These are phyloP conservation scores for Etheostoma spectabile DNA, from an alignment of 2,113 vertebrate species.

Conservation along the genomic window DNA sequence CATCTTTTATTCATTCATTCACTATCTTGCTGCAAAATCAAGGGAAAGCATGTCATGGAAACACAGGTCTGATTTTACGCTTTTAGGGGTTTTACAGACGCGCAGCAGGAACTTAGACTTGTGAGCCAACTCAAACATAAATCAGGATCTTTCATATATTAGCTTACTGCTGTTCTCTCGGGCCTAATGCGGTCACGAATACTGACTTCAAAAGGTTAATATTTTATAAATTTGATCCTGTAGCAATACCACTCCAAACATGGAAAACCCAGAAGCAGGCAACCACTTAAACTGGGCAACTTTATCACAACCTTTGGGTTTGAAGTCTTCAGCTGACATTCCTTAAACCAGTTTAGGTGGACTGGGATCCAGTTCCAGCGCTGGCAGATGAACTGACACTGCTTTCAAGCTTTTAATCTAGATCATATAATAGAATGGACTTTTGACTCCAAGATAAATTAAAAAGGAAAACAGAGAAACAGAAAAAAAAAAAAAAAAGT, in stretches of 20 bases:
- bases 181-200: background rate
- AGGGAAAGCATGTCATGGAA: conserved; percentile 51
- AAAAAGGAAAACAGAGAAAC: too few relatives aligned
- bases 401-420: background rate
- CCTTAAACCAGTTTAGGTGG: background rate
- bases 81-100: conserved; percentile 44
- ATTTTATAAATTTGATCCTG: conserved; percentile 18
- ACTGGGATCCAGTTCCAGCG: conserved; percentile 3
- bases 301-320: background rate
- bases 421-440: too few relatives aligned
- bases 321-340: background rate
- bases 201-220: conserved; percentile 45
- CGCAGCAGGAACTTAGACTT: background rate
- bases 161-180: conserved; percentile 15
- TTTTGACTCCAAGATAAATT: background rate
- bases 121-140: conserved; percentile 40
- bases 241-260: conserved; percentile 1
- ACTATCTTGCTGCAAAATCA: conserved; percentile 34
- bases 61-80: conserved; percentile 57
- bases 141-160: conserved; percentile 42
- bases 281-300: conserved; percentile 2
- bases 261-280: conserved; percentile 8
- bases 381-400: background rate
- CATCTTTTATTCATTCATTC: conserved; percentile 27
- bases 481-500: background rate